phyloP scores from a whole-genome alignment of 1,140 invertebrate genomes.

The Diprion similis region DNA sequence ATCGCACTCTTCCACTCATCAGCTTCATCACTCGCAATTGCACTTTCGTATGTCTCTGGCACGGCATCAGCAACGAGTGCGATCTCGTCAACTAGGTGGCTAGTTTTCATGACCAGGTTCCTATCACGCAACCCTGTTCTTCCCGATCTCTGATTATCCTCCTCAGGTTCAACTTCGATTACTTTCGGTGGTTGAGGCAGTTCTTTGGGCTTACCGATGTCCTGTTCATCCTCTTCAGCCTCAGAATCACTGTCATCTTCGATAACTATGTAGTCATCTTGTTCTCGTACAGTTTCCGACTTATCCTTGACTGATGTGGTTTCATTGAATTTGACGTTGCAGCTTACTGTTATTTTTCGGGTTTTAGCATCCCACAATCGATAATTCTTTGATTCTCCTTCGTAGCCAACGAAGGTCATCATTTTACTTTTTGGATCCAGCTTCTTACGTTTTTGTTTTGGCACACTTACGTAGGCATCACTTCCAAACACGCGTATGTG shows the following conservation, averaged over 20 bases:
- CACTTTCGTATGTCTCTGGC: constrained; percentile 27
- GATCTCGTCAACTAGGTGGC: constrained; percentile 13
- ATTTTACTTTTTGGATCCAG: constrained; percentile 37
- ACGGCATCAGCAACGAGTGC: constrained; percentile 41
- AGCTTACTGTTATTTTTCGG: constrained; percentile 11
- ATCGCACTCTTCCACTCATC: constrained; percentile 36
- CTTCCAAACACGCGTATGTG: constrained; percentile 46
- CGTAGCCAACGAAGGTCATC: constrained; percentile 23
- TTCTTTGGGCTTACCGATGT: too few relatives aligned
- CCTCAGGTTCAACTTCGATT: not conserved
- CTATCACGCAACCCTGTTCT: not conserved
- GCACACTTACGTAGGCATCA: constrained; percentile 39
- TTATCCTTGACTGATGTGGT: not conserved
- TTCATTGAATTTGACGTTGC: constrained; percentile 21
- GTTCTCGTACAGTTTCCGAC: not conserved
- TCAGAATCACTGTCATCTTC: too few relatives aligned
- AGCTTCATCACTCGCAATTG: constrained; percentile 13
- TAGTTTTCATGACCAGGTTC: constrained; percentile 19
- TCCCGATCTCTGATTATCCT: not conserved
- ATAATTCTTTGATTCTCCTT: constrained; percentile 26
- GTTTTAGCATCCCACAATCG: constrained; percentile 18
- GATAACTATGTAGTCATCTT: too few relatives aligned
- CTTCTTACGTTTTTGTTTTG: constrained; percentile 41
- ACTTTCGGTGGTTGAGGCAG: not conserved
- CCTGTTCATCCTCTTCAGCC: not conserved